Evolutionary conservation across 1,140 invertebrate species (phyloP).

Genomic region (Agraylea sexmaculata): DNA sequence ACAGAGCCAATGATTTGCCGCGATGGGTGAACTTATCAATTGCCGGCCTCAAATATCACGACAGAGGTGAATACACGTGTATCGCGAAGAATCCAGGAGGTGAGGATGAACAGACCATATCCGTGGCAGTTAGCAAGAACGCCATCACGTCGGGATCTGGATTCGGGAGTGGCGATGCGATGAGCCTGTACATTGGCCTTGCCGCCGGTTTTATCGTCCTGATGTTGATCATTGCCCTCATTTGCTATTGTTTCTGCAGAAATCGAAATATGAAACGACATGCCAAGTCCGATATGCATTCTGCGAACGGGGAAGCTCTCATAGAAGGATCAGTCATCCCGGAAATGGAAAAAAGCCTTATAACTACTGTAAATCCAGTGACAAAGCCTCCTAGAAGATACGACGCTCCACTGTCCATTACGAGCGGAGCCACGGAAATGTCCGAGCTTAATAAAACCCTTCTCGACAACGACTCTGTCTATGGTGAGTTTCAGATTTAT

Average conservation of each 20-base stretch:
- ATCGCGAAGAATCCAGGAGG: slow-evolving; percentile 77
- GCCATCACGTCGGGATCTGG: slow-evolving; percentile 33
- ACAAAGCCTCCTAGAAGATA: slow-evolving; percentile 62
- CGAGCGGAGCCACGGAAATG: slow-evolving; percentile 58
- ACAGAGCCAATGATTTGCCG: slow-evolving; percentile 35
- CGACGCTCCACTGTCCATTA: slow-evolving; percentile 54
- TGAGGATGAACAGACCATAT: slow-evolving; percentile 60
- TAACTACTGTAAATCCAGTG: slow-evolving; percentile 69
- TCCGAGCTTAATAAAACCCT: slow-evolving; percentile 67
- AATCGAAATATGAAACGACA: slow-evolving; percentile 40
- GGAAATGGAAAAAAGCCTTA: slow-evolving; percentile 68
- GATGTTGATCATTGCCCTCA: slow-evolving; percentile 46
- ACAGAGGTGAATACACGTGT: slow-evolving; percentile 82
- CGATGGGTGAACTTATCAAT: slow-evolving; percentile 71
- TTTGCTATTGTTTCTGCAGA: slow-evolving; percentile 57
- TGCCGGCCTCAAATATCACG: slow-evolving; percentile 51
- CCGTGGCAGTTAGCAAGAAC: slow-evolving; percentile 45
- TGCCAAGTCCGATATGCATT: slow-evolving; percentile 46
- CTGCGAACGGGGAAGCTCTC: slow-evolving; percentile 46
- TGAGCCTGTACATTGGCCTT: slow-evolving; percentile 40
- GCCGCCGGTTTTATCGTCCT: slow-evolving; percentile 43
- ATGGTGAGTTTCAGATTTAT: slow-evolving; percentile 46
- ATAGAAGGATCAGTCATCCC: slow-evolving; percentile 45
- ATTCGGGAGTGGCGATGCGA: slow-evolving; percentile 34
- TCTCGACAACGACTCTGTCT: slow-evolving; percentile 57